These are phyloP conservation scores for Pelochelys cantorii DNA, from an alignment of 2,797 vertebrate species.

Conservation along the genomic window DNA sequence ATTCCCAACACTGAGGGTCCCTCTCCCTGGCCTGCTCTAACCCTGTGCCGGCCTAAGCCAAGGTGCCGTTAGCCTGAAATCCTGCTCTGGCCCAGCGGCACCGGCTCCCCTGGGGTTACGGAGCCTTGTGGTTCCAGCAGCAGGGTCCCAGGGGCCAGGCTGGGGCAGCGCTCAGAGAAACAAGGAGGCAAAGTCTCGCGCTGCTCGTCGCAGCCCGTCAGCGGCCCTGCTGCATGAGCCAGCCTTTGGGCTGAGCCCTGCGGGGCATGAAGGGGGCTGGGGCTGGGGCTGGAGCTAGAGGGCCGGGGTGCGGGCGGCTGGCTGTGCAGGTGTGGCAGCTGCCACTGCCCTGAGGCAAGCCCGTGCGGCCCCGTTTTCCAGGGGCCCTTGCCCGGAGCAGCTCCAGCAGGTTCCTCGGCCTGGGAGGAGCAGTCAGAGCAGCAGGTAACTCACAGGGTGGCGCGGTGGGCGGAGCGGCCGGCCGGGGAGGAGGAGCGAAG, in stretches of 20 bases:
- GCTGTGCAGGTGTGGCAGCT: neutral
- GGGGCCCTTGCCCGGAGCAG: neutral
- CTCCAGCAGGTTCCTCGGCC: neutral
- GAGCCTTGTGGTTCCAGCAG: conserved; percentile 77
- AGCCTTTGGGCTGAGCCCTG: neutral
- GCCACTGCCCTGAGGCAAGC: neutral
- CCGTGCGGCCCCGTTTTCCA: neutral
- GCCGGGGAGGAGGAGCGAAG: neutral
- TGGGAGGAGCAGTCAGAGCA: neutral
- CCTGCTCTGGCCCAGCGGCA: conserved; percentile 48
- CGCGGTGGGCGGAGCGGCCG: too few relatives aligned
- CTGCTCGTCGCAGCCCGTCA: neutral
- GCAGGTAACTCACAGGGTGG: neutral
- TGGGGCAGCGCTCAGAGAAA: conserved; percentile 24
- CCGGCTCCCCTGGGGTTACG: conserved; percentile 71
- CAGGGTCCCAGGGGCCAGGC: conserved; percentile 60
- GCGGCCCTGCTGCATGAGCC: too few relatives aligned
- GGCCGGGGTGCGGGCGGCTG: too few relatives aligned
- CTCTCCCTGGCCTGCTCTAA: neutral
- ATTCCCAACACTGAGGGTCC: too few relatives aligned
- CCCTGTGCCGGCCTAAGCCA: conserved; percentile 34
- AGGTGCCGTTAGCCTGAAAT: conserved; percentile 79
- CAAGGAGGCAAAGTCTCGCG: neutral
- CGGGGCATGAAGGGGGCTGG: neutral
- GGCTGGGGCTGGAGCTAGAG: neutral